phyloP scores from a whole-genome alignment of 2,797 vertebrate genomes.

The Graptemys geographica region DNA sequence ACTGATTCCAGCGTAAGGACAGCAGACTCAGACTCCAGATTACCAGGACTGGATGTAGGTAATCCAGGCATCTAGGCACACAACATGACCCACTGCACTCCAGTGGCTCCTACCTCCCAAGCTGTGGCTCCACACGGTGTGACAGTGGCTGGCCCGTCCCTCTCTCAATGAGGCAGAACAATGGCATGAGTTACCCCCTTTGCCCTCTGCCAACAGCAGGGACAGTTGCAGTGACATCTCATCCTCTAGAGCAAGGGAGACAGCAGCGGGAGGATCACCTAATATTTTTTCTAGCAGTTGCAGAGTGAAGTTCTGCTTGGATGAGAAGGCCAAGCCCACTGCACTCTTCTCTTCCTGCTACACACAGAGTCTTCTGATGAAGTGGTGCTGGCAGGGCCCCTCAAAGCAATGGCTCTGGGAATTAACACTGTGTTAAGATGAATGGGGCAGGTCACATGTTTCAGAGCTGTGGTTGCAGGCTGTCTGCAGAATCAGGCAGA shows the following conservation, averaged over 20 bases:
- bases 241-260: background rate
- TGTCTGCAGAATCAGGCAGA: background rate
- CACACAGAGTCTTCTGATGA: background rate
- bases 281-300: background rate
- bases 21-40: background rate
- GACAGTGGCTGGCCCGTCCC: background rate
- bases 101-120: background rate
- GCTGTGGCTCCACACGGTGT: background rate
- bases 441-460: background rate
- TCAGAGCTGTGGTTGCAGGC: background rate
- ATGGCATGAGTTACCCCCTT: background rate
- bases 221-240: background rate
- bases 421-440: background rate
- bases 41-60: background rate
- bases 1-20: rapidly evolving
- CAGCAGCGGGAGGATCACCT: background rate
- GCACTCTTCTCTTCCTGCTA: background rate
- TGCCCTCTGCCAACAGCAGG: background rate
- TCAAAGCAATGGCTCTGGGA: background rate
- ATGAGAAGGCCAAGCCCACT: background rate
- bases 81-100: background rate
- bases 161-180: background rate
- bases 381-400: background rate
- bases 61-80: too few relatives aligned
- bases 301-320: background rate